phyloP scores from a whole-genome alignment of 2,888 invertebrate genomes.

The Nemoura dubitans region DNA sequence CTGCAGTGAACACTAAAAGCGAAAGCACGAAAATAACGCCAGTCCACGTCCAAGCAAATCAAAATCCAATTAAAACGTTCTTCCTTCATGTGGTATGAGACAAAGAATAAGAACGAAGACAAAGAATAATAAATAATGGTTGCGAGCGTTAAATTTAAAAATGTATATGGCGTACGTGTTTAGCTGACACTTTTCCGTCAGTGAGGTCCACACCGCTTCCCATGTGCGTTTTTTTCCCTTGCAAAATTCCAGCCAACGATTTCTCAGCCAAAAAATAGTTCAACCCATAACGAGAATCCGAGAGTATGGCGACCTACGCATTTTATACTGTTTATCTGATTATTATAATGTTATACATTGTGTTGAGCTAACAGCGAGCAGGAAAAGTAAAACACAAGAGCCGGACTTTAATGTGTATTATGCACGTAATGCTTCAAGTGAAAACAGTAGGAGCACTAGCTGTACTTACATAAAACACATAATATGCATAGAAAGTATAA shows the following conservation, averaged over 20 bases:
- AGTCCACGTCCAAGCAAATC: neutral
- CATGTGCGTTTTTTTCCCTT: neutral
- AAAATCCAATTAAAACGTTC: neutral
- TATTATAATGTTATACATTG: neutral
- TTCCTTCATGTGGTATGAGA: neutral
- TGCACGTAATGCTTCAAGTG: conserved; percentile 1
- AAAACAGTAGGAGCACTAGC: neutral
- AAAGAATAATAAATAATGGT: neutral
- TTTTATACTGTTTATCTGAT: neutral
- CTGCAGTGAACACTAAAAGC: neutral
- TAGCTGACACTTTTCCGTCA: neutral
- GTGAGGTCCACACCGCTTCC: neutral
- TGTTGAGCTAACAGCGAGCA: neutral
- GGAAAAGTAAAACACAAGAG: neutral
- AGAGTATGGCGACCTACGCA: neutral
- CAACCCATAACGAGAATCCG: neutral
- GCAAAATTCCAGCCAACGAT: neutral
- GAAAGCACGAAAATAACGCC: neutral
- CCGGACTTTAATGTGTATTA: neutral
- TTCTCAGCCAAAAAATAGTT: neutral
- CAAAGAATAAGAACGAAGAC: neutral
- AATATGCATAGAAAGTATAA: neutral
- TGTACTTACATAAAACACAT: neutral
- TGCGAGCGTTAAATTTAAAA: neutral
- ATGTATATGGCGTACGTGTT: neutral